These are phyloP conservation scores for Scaptodrosophila lebanonensis DNA, from an alignment of 1,140 invertebrate genomes.

Conservation along the genomic window DNA sequence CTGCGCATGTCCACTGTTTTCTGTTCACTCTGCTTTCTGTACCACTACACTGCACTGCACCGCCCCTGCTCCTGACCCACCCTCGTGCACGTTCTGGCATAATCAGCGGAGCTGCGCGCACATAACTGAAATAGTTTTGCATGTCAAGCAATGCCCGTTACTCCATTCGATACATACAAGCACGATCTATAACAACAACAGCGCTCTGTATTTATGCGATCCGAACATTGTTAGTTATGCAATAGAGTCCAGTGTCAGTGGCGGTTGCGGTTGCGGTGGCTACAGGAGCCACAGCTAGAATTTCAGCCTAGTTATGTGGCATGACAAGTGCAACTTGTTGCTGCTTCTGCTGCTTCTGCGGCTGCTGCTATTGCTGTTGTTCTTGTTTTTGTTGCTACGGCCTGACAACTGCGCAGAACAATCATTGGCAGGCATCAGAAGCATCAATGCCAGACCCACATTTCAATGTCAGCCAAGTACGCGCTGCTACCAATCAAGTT, in stretches of 20 bases:
- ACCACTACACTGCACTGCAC: too few species aligned
- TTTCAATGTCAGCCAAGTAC: constrained; percentile 70
- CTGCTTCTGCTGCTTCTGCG: too few species aligned
- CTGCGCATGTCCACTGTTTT: constrained; percentile 13
- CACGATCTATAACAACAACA: constrained; percentile 9
- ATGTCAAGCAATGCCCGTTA: constrained; percentile 66
- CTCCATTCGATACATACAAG: not conserved
- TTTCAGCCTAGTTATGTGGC: constrained; percentile 39
- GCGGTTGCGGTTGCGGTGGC: constrained; percentile 33
- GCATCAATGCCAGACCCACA: constrained; percentile 68
- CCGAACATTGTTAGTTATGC: constrained; percentile 72
- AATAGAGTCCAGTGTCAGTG: constrained; percentile 42
- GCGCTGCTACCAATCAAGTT: constrained; percentile 71
- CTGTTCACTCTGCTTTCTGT: not conserved
- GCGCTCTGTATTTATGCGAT: constrained; percentile 65
- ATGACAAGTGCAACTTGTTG: constrained; percentile 52
- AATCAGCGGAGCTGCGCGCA: constrained; percentile 22
- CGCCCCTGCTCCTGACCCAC: not conserved
- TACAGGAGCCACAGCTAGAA: constrained; percentile 26
- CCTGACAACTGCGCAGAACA: constrained; percentile 36
- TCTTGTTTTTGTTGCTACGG: too few species aligned
- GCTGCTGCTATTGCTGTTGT: too few species aligned
- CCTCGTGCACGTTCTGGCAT: constrained; percentile 20
- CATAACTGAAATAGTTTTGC: constrained; percentile 66
- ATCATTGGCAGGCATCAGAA: constrained; percentile 72